Evolutionary conservation across 2,113 vertebrate species (phyloP).

Genomic region (Scolopax mira): DNA sequence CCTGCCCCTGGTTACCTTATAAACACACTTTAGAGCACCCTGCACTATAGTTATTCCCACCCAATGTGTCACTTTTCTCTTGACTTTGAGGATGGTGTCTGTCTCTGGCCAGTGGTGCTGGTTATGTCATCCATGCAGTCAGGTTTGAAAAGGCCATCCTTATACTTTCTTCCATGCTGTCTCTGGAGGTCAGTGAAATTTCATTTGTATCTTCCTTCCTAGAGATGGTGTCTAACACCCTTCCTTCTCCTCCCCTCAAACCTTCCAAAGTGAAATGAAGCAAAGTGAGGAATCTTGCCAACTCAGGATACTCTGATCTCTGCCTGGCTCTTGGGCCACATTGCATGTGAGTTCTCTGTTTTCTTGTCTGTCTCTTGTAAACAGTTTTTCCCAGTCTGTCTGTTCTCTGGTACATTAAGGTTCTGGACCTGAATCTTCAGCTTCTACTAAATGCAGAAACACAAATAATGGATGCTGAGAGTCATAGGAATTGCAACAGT

Average conservation of each 20-base stretch:
- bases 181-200: neutral
- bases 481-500: fast-evolving
- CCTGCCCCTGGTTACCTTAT: neutral
- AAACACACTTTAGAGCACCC: neutral
- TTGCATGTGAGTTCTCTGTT: neutral
- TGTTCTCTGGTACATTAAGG: fast-evolving
- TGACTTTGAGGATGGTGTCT: neutral
- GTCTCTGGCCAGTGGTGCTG: neutral
- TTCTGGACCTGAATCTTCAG: neutral
- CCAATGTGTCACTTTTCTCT: neutral
- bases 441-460: neutral
- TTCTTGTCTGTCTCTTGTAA: neutral
- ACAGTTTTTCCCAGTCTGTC: neutral
- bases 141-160: neutral
- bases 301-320: neutral
- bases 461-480: neutral
- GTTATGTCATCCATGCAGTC: neutral
- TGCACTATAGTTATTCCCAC: fast-evolving
- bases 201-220: neutral
- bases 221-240: neutral
- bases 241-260: too few relatives aligned
- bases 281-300: neutral
- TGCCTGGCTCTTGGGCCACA: neutral
- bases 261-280: neutral
- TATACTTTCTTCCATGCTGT: neutral